Base-by-base conservation (phyloP, 2,113 vertebrate genomes). In the Thinocorus orbignyianus region DNA sequence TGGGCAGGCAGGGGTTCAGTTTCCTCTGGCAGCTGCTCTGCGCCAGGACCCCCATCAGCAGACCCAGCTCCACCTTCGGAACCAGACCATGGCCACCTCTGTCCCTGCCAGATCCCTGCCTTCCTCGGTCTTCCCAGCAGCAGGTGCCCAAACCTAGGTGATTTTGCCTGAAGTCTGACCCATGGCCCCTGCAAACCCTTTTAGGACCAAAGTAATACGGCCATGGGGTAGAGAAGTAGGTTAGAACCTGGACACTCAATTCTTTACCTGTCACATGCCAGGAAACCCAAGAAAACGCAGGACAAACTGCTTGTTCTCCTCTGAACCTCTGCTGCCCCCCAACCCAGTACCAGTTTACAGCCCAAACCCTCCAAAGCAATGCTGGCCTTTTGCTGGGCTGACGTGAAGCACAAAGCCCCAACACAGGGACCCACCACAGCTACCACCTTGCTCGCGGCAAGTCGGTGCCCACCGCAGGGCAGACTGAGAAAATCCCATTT, bases 271-370 rank as follows among this genome's bases (percentile, higher is more conserved):
- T 15, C 37, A 74, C 55, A 17, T 49, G 33, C 52, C 49, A 12
- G 0, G 0, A 2, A 71, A 6, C 4, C 8, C 42, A 26, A 2
- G 44, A 19, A 23, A 41, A 31, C 16, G 10, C 3, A 1, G 60
- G 37, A 23, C 33, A 19, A 68, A 28, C 11, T 6, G 5, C 7
- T 48, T 44, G 51, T 52, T 11, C 33, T n/a, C 14, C n/a, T 41
- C 46, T 2, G 25, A 82, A 44, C 9, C 39, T n/a, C 22, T 0
- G 1, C 42, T 17, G 35, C 13, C 41, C 46, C 49, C 66, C 68
- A 12, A 39, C 2, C 25, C 52, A 3, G 30, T 4, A 13, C 54
- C 6, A 26, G 42, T 71, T n/a, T n/a, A 51, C 37, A 76, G 46
- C n/a, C 37, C 13, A 28, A 49, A 3, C 55, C 18, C 39, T 28